Conservation (phyloP, 1,140 invertebrate genomes). For the Lepidurus arcticus region DNA sequence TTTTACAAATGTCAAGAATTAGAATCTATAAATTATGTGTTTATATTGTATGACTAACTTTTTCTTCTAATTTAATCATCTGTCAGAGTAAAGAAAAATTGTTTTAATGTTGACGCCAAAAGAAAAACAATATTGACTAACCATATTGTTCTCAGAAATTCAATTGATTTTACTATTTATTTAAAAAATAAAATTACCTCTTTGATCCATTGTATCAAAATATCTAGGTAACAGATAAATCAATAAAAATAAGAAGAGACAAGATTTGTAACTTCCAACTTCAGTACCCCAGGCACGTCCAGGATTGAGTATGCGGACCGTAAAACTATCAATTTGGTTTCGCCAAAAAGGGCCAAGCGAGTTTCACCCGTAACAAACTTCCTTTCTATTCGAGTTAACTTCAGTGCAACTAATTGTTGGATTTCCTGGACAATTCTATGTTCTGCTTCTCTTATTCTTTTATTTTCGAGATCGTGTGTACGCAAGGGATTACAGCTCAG, state of each 20-base stretch:
- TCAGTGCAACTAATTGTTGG: not conserved
- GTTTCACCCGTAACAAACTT: not conserved
- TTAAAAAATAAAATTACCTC: no score
- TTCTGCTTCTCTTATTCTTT: not conserved
- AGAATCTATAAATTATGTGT: no score
- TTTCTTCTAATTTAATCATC: no score
- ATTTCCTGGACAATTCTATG: not conserved
- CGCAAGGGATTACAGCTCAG: not conserved
- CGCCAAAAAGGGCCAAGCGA: no score
- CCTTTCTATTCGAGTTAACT: not conserved
- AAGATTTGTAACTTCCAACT: not conserved
- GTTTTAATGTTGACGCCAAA: no score
- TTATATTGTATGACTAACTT: no score
- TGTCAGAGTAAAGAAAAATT: no score
- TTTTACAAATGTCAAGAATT: no score
- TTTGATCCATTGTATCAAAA: no score
- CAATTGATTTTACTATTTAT: no score
- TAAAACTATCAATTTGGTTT: not conserved
- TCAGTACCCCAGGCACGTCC: not conserved
- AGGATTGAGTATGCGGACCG: not conserved
- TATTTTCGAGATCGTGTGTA: not conserved
- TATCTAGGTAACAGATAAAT: not conserved
- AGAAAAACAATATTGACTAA: no score
- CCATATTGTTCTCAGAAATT: no score
- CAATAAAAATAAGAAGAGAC: not conserved